Evolutionary conservation across 1,140 invertebrate genomes (phyloP).

Genomic region (Tetramorium parvispinum): DNA sequence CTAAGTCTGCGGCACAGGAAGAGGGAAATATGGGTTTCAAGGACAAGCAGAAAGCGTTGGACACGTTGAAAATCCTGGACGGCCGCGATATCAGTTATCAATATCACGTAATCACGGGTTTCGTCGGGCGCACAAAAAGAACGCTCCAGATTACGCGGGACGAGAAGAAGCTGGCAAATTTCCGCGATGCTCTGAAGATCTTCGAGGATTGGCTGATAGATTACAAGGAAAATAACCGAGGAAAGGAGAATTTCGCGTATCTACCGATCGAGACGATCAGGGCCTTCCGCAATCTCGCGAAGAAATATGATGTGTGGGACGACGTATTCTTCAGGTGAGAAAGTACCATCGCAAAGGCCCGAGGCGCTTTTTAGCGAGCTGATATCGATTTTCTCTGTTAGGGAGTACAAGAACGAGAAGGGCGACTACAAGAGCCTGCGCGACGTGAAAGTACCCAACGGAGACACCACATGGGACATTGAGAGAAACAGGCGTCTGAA

Average conservation of each 20-base stretch:
- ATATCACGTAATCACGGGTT: conserved; percentile 80
- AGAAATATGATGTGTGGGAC: conserved; percentile 77
- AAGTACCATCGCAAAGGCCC: not conserved
- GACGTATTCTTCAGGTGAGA: conserved; percentile 75
- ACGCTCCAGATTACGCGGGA: conserved; percentile 83
- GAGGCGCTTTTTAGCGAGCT: not conserved
- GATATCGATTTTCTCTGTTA: conserved; percentile 45
- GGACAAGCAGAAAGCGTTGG: conserved; percentile 82
- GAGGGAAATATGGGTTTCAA: conserved; percentile 79
- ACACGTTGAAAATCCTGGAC: conserved; percentile 79
- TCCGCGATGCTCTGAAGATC: conserved; percentile 77
- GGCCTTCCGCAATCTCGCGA: conserved; percentile 76
- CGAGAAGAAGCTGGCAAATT: conserved; percentile 78
- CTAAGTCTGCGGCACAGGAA: conserved; percentile 61
- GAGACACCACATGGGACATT: conserved; percentile 81
- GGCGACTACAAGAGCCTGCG: conserved; percentile 80
- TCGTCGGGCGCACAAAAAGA: conserved; percentile 80
- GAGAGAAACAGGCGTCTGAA: conserved; percentile 80
- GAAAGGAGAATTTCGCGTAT: conserved; percentile 81
- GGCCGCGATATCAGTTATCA: conserved; percentile 82
- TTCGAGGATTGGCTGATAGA: conserved; percentile 83
- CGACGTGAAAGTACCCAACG: conserved; percentile 66
- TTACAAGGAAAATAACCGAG: conserved; percentile 78
- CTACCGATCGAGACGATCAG: conserved; percentile 79
- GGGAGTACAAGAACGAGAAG: conserved; percentile 75